Evolutionary conservation across 35 echinoderm and acorn worm species (phyloP).

Genomic region (Heliocidaris erythrogramma): DNA sequence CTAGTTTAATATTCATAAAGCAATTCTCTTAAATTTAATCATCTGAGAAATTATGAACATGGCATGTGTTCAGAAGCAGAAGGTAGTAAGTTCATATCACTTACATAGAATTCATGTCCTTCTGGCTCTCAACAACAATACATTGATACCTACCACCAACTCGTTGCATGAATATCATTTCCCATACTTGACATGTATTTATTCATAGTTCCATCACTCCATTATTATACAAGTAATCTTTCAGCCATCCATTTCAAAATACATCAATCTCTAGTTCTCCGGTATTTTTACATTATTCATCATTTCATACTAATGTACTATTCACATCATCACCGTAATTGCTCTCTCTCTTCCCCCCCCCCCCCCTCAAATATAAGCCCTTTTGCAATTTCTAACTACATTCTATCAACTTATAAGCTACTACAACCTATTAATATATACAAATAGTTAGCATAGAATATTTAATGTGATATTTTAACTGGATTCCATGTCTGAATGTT

Average conservation of each 20-base stretch:
- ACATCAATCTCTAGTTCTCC: too few species aligned
- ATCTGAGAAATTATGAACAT: slow-evolving; percentile 5
- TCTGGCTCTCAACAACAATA: background rate
- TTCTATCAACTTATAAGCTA: background rate
- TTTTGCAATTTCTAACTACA: background rate
- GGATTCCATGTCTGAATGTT: too few species aligned
- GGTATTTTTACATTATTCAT: too few species aligned
- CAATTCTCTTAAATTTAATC: background rate
- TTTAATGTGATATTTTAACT: too few species aligned
- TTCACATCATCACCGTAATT: background rate
- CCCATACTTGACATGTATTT: background rate
- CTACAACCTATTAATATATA: background rate
- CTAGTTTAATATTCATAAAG: background rate
- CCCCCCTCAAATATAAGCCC: background rate
- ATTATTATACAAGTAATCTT: background rate
- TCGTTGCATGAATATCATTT: background rate
- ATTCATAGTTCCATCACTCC: background rate
- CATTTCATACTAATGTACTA: too few species aligned
- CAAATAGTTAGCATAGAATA: too few species aligned
- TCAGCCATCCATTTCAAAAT: background rate
- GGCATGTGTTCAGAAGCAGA: background rate
- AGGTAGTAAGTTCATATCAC: background rate
- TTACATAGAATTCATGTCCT: background rate
- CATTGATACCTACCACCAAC: background rate
- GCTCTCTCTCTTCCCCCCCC: too few species aligned